Evolutionary conservation across 2,797 vertebrate genomes (phyloP).

Genomic region (Botia almorhae): DNA sequence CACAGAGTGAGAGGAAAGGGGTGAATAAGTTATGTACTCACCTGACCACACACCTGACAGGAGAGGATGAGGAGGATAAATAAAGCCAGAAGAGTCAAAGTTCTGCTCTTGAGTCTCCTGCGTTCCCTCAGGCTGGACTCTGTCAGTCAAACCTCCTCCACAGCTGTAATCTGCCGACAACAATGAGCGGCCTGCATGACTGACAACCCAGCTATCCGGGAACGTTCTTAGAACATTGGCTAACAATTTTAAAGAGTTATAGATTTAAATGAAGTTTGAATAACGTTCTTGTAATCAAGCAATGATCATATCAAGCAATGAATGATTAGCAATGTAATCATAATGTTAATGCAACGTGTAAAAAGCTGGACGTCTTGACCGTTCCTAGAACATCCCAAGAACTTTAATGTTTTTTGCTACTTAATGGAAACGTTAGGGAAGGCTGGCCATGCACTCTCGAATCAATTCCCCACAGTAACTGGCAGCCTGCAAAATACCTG

Average conservation of each 20-base stretch:
- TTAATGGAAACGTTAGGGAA: too few relatives aligned
- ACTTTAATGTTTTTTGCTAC: too few relatives aligned
- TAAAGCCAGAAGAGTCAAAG: constrained; percentile 76
- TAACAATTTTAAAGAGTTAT: too few relatives aligned
- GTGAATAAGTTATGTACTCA: constrained; percentile 74
- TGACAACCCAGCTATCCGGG: constrained; percentile 69
- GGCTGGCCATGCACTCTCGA: not conserved
- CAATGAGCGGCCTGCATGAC: constrained; percentile 73
- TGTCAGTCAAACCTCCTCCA: constrained; percentile 78
- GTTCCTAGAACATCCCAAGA: too few relatives aligned
- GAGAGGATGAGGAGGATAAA: constrained; percentile 77
- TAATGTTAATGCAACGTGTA: too few relatives aligned
- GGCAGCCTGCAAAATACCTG: not conserved
- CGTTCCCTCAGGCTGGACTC: constrained; percentile 74
- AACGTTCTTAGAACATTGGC: constrained; percentile 60
- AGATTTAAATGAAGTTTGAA: not conserved
- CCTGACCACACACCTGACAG: constrained; percentile 72
- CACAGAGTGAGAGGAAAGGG: constrained; percentile 62
- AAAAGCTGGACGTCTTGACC: too few relatives aligned
- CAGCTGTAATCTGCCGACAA: constrained; percentile 78
- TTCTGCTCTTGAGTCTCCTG: constrained; percentile 64
- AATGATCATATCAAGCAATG: too few relatives aligned
- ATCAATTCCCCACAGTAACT: not conserved
- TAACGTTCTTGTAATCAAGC: too few relatives aligned
- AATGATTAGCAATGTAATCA: too few relatives aligned